phyloP scores from a whole-genome alignment of 2,797 vertebrate species.

The Salarias fasciatus region DNA sequence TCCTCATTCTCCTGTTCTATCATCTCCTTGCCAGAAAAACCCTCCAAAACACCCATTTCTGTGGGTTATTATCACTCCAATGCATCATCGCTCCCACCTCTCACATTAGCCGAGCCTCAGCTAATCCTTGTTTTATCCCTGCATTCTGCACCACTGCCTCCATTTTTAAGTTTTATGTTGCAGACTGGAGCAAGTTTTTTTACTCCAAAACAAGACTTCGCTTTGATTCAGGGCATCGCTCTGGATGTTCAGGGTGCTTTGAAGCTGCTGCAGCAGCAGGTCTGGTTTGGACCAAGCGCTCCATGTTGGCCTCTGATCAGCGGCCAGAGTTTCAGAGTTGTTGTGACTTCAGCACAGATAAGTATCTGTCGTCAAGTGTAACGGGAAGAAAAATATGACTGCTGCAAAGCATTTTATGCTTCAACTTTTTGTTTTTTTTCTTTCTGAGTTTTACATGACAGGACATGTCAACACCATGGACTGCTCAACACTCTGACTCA shows the following conservation, averaged over 20 bases:
- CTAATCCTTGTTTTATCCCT: slow-evolving; percentile 41
- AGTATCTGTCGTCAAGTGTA: slow-evolving; percentile 6
- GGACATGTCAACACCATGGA: background rate
- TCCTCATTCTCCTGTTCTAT: slow-evolving; percentile 9
- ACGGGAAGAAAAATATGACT: slow-evolving; percentile 12
- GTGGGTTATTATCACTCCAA: slow-evolving; percentile 50
- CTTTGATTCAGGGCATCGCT: slow-evolving; percentile 46
- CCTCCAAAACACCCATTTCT: background rate
- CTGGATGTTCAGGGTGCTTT: slow-evolving; percentile 38
- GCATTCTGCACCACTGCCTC: slow-evolving; percentile 2
- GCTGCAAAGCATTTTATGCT: slow-evolving; percentile 1
- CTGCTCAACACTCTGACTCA: background rate
- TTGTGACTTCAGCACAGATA: background rate
- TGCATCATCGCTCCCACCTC: slow-evolving; percentile 49
- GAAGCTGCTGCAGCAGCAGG: slow-evolving; percentile 61
- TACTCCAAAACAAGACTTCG: slow-evolving; percentile 43
- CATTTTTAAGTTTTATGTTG: slow-evolving; percentile 15
- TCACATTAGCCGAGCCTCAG: slow-evolving; percentile 27
- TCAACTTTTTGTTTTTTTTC: slow-evolving; percentile 1
- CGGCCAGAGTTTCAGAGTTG: slow-evolving; percentile 23
- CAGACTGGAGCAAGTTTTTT: slow-evolving; percentile 37
- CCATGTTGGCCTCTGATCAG: slow-evolving; percentile 63
- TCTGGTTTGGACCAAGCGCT: slow-evolving; percentile 49
- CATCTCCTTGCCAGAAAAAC: slow-evolving; percentile 38
- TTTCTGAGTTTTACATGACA: background rate